Conservation (phyloP, 2,888 invertebrate species). For the Latheticus oryzae region DNA sequence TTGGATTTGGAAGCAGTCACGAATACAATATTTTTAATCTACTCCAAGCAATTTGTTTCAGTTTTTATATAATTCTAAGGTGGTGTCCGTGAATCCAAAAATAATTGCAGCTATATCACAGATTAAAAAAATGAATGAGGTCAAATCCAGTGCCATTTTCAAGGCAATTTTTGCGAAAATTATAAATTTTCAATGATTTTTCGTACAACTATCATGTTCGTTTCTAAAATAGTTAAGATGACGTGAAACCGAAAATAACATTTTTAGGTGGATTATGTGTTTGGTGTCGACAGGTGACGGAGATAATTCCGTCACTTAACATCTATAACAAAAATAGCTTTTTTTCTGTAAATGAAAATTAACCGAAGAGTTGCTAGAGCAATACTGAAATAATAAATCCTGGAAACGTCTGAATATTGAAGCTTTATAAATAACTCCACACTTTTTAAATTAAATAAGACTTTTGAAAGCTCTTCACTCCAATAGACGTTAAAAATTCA, state of each 20-base stretch:
- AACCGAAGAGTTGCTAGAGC: slow-evolving; percentile 6
- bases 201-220: too few relatives aligned
- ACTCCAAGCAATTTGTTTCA: not conserved
- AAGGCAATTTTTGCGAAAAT: too few relatives aligned
- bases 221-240: too few relatives aligned
- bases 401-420: too few relatives aligned
- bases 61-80: slow-evolving; percentile 4
- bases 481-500: too few relatives aligned
- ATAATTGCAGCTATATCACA: not conserved
- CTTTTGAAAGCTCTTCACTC: too few relatives aligned
- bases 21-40: slow-evolving; percentile 8
- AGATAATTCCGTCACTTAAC: slow-evolving; percentile 23
- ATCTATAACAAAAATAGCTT: slow-evolving; percentile 26
- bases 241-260: slow-evolving; percentile 35
- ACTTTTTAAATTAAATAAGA: too few relatives aligned
- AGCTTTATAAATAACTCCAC: too few relatives aligned
- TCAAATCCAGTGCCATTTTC: not conserved
- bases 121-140: too few relatives aligned
- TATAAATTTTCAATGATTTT: too few relatives aligned
- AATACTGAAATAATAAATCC: slow-evolving; percentile 9
- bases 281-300: slow-evolving; percentile 23
- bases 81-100: slow-evolving; percentile 3
- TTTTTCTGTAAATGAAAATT: slow-evolving; percentile 14
- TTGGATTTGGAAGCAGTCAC: slow-evolving; percentile 8
- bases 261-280: slow-evolving; percentile 14